Base-by-base conservation (phyloP, 2,888 invertebrate genomes). In the Yponomeuta sedellus region DNA sequence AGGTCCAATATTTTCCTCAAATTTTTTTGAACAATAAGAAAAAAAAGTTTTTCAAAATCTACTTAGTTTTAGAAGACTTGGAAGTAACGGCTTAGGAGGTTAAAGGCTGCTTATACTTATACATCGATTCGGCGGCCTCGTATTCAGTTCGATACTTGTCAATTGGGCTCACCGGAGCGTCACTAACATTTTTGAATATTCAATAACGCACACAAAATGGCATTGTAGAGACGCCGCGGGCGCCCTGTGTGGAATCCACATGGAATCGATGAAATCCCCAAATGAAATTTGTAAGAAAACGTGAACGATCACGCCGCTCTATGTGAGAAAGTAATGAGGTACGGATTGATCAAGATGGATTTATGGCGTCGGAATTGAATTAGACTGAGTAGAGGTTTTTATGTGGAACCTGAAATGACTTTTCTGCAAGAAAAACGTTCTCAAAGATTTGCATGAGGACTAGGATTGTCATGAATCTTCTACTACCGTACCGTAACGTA, bases 271-370 rank as follows among this genome's bases (percentile, higher is more conserved):
- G 76, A 76, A 71, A 76, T 77, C 76, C 44, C 4, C 74, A 80
- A 86, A 83, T 80, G 77, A 81, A 83, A 86, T 86, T 83, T 83
- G 81, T 76, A 83, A 83, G 80, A 82, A 85, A 83, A 79, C 76
- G 74, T 73, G 71, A 16, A 25, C 28, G 57, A 64, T 75, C 74
- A 52, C 44, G 16, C 76, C 77, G 73, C 76, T 71, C 78, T 83
- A 85, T 81, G 81, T 78, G 77, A 76, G 73, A 73, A 77, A 75
- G 77, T 80, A 80, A 82, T 78, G 81, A 80, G 78, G 74, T 75
- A 73, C 75, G 44, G 79, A 77, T 78, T 77, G 82, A 81, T 82
- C 73, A 73, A 52, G 64, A 63, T 44, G 66, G 67, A 16, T 74
- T 72, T 74, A 71, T 65, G 61, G 40, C 44, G 16, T 44, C 11